Evolutionary conservation across 2,888 invertebrate species (phyloP), one percentile per base, ranked within the genome.

Genomic region (Ectemnius cavifrons): DNA sequence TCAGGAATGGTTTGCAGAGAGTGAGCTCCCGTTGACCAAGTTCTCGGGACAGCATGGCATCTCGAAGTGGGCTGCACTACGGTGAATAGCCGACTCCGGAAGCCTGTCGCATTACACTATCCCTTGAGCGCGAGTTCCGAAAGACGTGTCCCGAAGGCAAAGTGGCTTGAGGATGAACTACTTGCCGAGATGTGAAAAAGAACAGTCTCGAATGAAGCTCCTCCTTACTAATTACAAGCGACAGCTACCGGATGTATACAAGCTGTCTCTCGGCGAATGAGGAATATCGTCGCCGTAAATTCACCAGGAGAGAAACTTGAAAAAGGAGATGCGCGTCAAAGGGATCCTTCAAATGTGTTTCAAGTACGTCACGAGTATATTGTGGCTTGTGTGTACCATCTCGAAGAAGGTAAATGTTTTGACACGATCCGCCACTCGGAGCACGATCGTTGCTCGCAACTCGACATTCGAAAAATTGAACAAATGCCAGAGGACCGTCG

Each of bases 71-170:
- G 67, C 69, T 52, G 61, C 57, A 67, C 63, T 59, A 37, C 37
- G 56, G 58, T 68, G 67, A 74, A 73, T 72, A 73, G 67, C 67
- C 66, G 20, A 60, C 47, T 73, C 65, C 28, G 23, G 56, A 66
- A 73, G 67, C 65, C 63, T 66, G 73, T 58, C 49, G 68, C 52
- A 62, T 63, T 28, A 70, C 75, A 63, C 59, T 62, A 66, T 71
- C 73, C 68, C 73, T 61, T 67, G 49, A 47, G 67, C 57, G 37
- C 8, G 78, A 83, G 73, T 81, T 83, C 68, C 72, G 67, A 73
- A 81, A 75, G 69, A 81, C 81, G 83, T 83, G 83, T 81, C 71
- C 75, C 63, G 81, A 73, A 81, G 73, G 71, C 71, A 80, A 83
- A 83, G 79, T 73, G 79, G 71, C 63, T 57, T 49, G 37, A 67